These are phyloP conservation scores for Dendroctonus valens DNA, from an alignment of 1,140 invertebrate genomes.

Conservation along the genomic window DNA sequence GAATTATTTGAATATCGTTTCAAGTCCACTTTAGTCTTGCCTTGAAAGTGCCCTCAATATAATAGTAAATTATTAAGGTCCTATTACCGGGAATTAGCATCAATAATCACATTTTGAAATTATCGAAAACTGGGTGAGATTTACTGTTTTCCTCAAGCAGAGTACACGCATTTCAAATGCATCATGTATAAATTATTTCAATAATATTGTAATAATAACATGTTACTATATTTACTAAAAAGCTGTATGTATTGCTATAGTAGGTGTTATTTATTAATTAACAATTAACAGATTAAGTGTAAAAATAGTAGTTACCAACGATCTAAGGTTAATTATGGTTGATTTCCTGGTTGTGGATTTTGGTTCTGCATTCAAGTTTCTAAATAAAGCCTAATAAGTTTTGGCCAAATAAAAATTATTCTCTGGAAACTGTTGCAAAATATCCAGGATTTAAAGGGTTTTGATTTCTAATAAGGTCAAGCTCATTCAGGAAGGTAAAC, in stretches of 20 bases:
- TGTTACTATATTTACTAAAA: constrained; percentile 1
- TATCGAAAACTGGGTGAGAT: neutral
- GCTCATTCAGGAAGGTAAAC: too few species aligned
- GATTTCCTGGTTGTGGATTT: too few species aligned
- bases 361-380: too few species aligned
- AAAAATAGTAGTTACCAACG: constrained; percentile 2
- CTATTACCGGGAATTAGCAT: neutral
- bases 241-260: constrained; percentile 15
- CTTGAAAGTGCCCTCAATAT: too few species aligned
- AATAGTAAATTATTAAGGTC: too few species aligned
- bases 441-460: too few species aligned
- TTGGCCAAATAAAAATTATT: too few species aligned
- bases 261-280: constrained; percentile 15
- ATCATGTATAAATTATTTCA: constrained; percentile 11
- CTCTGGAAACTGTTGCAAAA: too few species aligned
- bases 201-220: constrained; percentile 5
- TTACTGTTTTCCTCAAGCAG: neutral
- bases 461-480: too few species aligned
- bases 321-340: neutral
- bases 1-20: too few species aligned
- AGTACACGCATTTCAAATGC: neutral
- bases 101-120: neutral
- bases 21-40: too few species aligned
- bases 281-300: neutral
- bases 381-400: too few species aligned